Evolutionary conservation across 2,888 invertebrate genomes (phyloP), one percentile per base, ranked within the genome.

Genomic region (Iphiclides podalirius): DNA sequence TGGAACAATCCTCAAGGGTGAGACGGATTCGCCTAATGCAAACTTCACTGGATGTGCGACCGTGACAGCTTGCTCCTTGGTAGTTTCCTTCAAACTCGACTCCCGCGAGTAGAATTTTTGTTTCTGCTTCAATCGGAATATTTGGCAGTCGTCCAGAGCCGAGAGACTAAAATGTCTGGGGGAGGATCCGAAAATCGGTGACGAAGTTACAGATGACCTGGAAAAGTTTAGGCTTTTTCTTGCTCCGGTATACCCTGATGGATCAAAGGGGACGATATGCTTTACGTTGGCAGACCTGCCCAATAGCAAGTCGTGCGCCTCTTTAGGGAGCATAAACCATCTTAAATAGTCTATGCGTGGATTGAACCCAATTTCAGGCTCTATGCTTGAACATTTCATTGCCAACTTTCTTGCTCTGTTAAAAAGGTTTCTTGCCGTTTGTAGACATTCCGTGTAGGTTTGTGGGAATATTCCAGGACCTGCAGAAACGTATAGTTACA

Each of bases 271-370:
- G 58, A 94, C 93, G 57, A 91, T 91, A 51, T 94, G 94, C 78
- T 94, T 94, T 6, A 94, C 94, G 66, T 94, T 94, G 47, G 91
- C 93, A 33, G 94, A 94, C 63, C 92, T 91, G 13, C 94, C 94
- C 1, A 94, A 84, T 1, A 95, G 79, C 26, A 95, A 89, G 58
- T 93, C 92, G 66, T 95, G 94, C 0, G 96, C 96, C 85, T 97
- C 97, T 68, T 94, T 94, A 0, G 96, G 96, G 43, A 97, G 77
- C 91, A 97, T 93, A 79, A 96, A 97, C 97, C 97, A 97, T 53
- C 96, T 90, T 9, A 96, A 82, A 45, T 91, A 90, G 58, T 94
- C 92, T 35, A 93, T 91, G 37, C 92, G 89, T 9, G 90, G 87
- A 62, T 93, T 93, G 67, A 96, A 95, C 57, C 91, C 88, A 14